These are phyloP conservation scores for Ceratosolen solmsi DNA, from an alignment of 1,140 invertebrate species.

Conservation along the genomic window DNA sequence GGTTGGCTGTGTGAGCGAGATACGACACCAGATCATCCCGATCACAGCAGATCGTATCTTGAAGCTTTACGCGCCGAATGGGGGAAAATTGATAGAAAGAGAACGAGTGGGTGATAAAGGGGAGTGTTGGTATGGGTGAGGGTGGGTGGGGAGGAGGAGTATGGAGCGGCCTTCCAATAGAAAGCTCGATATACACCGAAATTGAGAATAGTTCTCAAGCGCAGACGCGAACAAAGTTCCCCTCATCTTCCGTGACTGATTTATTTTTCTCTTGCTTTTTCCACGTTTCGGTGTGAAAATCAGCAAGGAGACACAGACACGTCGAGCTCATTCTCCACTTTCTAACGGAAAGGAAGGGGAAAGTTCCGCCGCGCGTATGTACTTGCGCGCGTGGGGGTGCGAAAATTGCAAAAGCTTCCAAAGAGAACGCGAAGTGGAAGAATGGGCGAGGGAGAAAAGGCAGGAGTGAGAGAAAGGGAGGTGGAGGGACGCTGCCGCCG, in stretches of 20 bases:
- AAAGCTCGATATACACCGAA: not conserved
- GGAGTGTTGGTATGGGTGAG: not conserved
- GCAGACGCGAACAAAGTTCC: conserved; percentile 57
- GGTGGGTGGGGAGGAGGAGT: not conserved
- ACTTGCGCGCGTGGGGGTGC: conserved; percentile 32
- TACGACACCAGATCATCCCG: not conserved
- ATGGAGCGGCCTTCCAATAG: not conserved
- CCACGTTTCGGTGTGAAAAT: conserved; percentile 68
- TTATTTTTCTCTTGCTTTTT: conserved; percentile 54
- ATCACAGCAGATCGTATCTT: conserved; percentile 45
- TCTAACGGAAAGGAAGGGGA: not conserved
- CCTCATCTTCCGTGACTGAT: conserved; percentile 13
- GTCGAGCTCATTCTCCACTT: conserved; percentile 50
- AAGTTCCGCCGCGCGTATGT: not conserved
- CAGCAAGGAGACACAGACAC: conserved; percentile 61
- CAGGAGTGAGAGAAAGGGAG: conserved; percentile 47
- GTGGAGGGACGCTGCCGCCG: conserved; percentile 66
- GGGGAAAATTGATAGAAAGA: not conserved
- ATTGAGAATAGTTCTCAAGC: conserved; percentile 50
- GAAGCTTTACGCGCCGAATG: not conserved
- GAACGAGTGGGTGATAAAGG: not conserved
- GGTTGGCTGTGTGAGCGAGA: not conserved
- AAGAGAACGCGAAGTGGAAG: conserved; percentile 15
- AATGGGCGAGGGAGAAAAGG: conserved; percentile 47
- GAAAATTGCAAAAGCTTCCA: conserved; percentile 43